Percentiles rank a stretch among this genome's conserved stretches.
Evolutionary conservation across 2,888 invertebrate species (phyloP).

Genomic region (Carabus problematicus): DNA sequence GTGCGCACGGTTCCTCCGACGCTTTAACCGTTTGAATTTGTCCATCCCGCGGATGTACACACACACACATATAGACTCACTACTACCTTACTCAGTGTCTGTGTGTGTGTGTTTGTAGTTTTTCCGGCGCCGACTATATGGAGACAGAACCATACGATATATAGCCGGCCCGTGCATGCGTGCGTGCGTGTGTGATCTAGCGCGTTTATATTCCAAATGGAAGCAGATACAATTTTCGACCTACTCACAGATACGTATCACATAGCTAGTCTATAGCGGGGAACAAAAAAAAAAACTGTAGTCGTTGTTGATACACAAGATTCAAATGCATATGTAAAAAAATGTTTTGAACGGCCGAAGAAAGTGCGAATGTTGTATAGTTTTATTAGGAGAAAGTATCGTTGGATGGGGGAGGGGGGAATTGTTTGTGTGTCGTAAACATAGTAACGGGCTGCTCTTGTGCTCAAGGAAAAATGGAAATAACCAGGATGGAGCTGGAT

Average conservation of each 20-base stretch:
- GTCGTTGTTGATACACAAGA: constrained; percentile 23
- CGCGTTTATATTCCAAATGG: constrained; percentile 50
- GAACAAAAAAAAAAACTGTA: constrained; percentile 30
- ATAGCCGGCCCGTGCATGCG: too few species aligned
- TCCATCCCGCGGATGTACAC: constrained; percentile 45
- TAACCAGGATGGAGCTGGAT: too few species aligned
- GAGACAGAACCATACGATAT: too few species aligned
- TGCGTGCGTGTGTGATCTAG: neutral
- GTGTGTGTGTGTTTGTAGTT: neutral
- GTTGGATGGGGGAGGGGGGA: constrained; percentile 10
- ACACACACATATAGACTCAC: too few species aligned
- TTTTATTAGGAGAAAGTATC: constrained; percentile 37
- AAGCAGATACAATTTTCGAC: constrained; percentile 50
- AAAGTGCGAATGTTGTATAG: constrained; percentile 39
- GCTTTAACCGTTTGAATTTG: constrained; percentile 55
- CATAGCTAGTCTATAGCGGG: neutral
- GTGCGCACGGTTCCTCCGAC: constrained; percentile 48
- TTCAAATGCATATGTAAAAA: constrained; percentile 43
- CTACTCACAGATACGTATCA: constrained; percentile 47
- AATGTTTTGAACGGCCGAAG: constrained; percentile 31
- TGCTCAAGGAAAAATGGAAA: constrained; percentile 39
- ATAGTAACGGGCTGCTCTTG: constrained; percentile 20
- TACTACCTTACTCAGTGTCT: too few species aligned
- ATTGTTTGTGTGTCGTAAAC: constrained; percentile 31
- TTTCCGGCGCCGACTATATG: constrained; percentile 4